A percentile compares a stretch with the other conserved stretches of the same genome.
These are phyloP conservation scores for Drosophila dives DNA, from an alignment of 2,888 invertebrate species.

Conservation along the genomic window DNA sequence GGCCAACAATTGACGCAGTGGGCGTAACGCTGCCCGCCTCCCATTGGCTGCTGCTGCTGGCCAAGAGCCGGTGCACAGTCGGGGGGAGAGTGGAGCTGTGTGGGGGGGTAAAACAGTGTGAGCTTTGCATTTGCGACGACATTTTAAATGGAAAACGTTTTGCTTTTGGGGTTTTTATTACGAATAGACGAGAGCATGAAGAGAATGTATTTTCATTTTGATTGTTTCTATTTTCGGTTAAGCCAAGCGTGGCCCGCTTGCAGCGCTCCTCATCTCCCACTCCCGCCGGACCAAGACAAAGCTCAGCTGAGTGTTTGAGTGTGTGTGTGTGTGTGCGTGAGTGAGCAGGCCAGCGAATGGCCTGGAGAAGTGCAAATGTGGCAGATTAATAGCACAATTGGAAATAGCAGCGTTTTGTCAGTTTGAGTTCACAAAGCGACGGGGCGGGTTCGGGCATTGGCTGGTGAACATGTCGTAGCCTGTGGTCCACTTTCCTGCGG, in stretches of 20 bases:
- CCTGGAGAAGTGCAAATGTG: conserved; percentile 82
- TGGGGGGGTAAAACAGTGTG: neutral
- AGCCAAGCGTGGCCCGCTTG: conserved; percentile 43
- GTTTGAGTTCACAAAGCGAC: conserved; percentile 67
- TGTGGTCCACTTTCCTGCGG: conserved; percentile 40
- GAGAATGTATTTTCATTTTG: conserved; percentile 79
- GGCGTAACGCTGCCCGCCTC: conserved; percentile 56
- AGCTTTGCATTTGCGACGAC: conserved; percentile 75
- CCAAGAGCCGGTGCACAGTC: neutral
- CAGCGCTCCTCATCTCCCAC: conserved; percentile 20
- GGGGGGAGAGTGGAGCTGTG: neutral
- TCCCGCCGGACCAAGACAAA: conserved; percentile 9
- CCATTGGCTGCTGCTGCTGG: conserved; percentile 55
- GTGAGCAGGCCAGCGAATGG: conserved; percentile 26
- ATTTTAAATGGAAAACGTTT: conserved; percentile 84
- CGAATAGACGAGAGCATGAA: conserved; percentile 63
- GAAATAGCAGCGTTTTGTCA: conserved; percentile 80
- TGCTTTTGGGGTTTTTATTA: conserved; percentile 82
- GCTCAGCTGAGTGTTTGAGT: conserved; percentile 6
- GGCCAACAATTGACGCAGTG: conserved; percentile 50
- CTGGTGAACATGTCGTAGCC: conserved; percentile 21
- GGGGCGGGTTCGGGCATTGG: conserved; percentile 11
- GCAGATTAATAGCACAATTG: conserved; percentile 84
- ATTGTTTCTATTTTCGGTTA: conserved; percentile 78
- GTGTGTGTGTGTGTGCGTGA: conserved; percentile 24